These are phyloP conservation scores for Falco concolor DNA, from an alignment of 2,797 vertebrate genomes.

Conservation along the genomic window DNA sequence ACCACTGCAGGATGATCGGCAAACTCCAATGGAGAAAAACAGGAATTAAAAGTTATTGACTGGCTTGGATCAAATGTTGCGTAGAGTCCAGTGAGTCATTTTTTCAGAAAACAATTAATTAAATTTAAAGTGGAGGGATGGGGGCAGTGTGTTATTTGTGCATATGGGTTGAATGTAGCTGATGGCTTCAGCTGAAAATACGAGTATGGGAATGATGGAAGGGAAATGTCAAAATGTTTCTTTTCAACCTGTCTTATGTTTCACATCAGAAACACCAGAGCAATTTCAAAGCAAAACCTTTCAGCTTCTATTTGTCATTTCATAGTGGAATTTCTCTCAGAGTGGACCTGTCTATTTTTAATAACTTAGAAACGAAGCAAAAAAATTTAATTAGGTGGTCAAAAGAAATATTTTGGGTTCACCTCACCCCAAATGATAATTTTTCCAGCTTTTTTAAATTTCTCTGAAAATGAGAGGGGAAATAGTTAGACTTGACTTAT, in stretches of 20 bases:
- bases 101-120: neutral
- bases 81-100: neutral
- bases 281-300: conserved; percentile 22
- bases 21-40: neutral
- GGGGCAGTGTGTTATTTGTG: neutral
- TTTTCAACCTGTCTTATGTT: conserved; percentile 36
- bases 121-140: neutral
- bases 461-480: neutral
- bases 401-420: neutral
- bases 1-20: neutral
- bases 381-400: neutral
- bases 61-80: neutral
- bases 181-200: neutral
- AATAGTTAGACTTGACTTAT: neutral
- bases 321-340: neutral
- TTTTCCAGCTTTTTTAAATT: neutral
- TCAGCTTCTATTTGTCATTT: conserved; percentile 5
- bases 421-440: neutral
- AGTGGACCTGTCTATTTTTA: neutral
- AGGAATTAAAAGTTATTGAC: neutral
- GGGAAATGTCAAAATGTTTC: conserved; percentile 41
- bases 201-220: conserved; percentile 13
- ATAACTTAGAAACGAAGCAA: neutral
- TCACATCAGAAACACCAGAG: conserved; percentile 17
- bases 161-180: neutral